phyloP scores from a whole-genome alignment of 2,113 vertebrate species.

The Nipponia nippon region DNA sequence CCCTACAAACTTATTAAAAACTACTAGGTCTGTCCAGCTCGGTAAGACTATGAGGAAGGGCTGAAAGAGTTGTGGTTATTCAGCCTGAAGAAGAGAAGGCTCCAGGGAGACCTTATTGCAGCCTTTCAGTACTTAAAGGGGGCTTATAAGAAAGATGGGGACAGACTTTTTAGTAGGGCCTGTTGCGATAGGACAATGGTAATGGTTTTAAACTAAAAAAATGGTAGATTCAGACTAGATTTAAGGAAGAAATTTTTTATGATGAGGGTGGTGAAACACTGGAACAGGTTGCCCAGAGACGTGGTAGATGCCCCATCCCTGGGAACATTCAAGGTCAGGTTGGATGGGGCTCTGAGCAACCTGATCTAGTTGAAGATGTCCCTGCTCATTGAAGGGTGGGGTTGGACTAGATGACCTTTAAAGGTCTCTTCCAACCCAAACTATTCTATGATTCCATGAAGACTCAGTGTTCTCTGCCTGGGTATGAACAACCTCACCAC shows the following conservation, averaged over 20 bases:
- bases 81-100: background rate
- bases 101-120: background rate
- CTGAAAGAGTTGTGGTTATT: background rate
- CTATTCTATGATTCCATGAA: background rate
- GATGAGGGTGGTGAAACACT: background rate
- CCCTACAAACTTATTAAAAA: background rate
- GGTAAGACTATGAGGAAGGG: background rate
- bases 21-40: background rate
- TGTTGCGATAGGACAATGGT: background rate
- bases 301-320: background rate
- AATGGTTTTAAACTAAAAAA: background rate
- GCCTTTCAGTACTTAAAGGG: background rate
- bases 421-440: background rate
- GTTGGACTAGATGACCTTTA: background rate
- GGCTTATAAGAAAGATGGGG: background rate
- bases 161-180: background rate
- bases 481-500: rapidly evolving
- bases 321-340: background rate
- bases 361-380: background rate
- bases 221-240: background rate
- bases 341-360: background rate
- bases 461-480: background rate
- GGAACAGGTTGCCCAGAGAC: background rate
- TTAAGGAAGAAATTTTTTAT: background rate
- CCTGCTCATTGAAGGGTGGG: background rate